A percentile compares a stretch with the other conserved stretches of the same genome.
phyloP scores from a whole-genome alignment of 2,888 invertebrate species.

The Isotomurus palustris region DNA sequence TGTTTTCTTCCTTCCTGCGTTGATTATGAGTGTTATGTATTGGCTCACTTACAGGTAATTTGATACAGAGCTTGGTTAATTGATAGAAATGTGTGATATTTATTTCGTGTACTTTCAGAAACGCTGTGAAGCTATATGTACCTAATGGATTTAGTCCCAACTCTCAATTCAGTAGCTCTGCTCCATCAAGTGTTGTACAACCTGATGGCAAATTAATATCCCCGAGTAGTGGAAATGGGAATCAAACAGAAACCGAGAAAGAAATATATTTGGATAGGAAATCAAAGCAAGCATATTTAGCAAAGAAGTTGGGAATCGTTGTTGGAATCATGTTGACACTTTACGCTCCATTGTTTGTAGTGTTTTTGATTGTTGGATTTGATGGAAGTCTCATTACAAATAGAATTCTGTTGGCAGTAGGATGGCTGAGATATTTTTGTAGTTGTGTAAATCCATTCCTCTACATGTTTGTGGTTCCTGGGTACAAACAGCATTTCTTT shows the following conservation, averaged over 20 bases:
- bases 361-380: background rate
- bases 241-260: background rate
- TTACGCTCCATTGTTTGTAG: background rate
- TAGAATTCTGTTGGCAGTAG: background rate
- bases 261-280: background rate
- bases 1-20: background rate
- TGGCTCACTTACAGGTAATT: background rate
- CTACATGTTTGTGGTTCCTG: background rate
- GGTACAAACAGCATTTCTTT: background rate
- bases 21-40: background rate
- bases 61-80: background rate
- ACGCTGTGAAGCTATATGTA: background rate
- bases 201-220: background rate
- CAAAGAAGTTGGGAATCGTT: background rate
- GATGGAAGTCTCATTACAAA: background rate
- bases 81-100: background rate
- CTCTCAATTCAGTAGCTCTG: background rate
- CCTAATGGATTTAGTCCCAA: background rate
- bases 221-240: background rate
- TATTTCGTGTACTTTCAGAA: background rate
- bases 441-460: slow-evolving; percentile 1
- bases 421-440: background rate
- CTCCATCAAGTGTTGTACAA: background rate
- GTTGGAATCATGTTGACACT: background rate
- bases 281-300: background rate